phyloP scores from a whole-genome alignment of 1,140 invertebrate species.

The Scaptomyza montana region DNA sequence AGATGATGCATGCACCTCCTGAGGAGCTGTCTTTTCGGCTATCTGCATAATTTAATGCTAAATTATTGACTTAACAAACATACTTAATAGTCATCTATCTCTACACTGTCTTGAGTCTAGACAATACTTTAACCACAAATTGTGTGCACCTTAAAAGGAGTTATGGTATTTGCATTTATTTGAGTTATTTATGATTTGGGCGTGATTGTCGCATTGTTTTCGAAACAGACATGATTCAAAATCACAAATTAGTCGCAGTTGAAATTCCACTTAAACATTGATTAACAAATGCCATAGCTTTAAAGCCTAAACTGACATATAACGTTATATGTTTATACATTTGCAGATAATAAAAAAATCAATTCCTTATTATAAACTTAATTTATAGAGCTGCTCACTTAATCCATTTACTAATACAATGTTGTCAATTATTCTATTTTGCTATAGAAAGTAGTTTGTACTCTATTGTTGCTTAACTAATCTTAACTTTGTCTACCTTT shows the following conservation, averaged over 20 bases:
- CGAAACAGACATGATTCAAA: too few species aligned
- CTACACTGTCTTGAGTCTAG: too few species aligned
- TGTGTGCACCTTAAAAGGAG: constrained; percentile 27
- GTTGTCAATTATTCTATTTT: background rate
- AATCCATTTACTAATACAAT: background rate
- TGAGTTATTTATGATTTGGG: constrained; percentile 6
- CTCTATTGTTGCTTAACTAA: constrained; percentile 11
- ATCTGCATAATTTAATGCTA: constrained; percentile 78
- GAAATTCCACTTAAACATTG: background rate
- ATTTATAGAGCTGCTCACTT: background rate
- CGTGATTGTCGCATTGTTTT: too few species aligned
- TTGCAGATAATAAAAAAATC: background rate
- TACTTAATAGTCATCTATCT: background rate
- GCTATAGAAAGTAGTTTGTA: too few species aligned
- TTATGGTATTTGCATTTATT: background rate
- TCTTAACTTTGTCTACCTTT: constrained; percentile 13
- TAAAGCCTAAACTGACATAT: too few species aligned
- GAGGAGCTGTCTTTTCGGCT: constrained; percentile 39
- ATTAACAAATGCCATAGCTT: background rate
- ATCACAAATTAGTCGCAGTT: too few species aligned
- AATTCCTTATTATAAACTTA: too few species aligned
- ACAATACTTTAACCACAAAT: constrained; percentile 1
- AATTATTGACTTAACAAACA: constrained; percentile 64
- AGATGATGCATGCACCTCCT: constrained; percentile 64
- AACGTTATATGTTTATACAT: background rate